Percentiles rank a stretch among this genome's conserved stretches.
Conservation (phyloP, 2,113 vertebrate genomes). For the Cephalopholis sonnerati region DNA sequence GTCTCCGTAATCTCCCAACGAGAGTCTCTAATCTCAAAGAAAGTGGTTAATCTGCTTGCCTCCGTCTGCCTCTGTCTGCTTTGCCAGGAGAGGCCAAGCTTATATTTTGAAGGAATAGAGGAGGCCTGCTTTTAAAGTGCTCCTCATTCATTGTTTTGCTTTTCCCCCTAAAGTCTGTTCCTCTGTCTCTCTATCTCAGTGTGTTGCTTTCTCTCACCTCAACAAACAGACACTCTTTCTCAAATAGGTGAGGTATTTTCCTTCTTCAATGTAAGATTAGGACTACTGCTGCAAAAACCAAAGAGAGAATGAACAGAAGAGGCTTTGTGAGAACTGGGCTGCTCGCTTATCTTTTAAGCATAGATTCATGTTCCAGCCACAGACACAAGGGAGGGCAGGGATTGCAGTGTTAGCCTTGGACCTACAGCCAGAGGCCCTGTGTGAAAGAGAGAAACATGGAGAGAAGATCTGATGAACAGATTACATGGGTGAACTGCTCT, state of each 20-base stretch:
- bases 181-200: slow-evolving; percentile 5
- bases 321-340: slow-evolving; percentile 53
- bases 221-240: slow-evolving; percentile 39
- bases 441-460: slow-evolving; percentile 28
- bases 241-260: slow-evolving; percentile 40
- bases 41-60: slow-evolving; percentile 74
- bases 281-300: slow-evolving; percentile 46
- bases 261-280: slow-evolving; percentile 45
- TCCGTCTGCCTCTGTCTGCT: slow-evolving; percentile 58
- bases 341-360: slow-evolving; percentile 63
- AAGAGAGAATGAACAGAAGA: slow-evolving; percentile 50
- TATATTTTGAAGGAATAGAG: slow-evolving; percentile 21
- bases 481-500: slow-evolving; percentile 3
- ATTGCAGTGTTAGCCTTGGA: slow-evolving; percentile 33
- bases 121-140: slow-evolving; percentile 42
- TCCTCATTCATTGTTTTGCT: slow-evolving; percentile 9
- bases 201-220: slow-evolving; percentile 28
- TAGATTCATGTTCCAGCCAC: slow-evolving; percentile 50
- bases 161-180: neutral
- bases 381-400: slow-evolving; percentile 44
- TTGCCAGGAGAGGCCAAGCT: slow-evolving; percentile 47
- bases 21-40: slow-evolving; percentile 74
- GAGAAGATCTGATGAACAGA: slow-evolving; percentile 29
- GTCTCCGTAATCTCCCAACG: slow-evolving; percentile 70
- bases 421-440: slow-evolving; percentile 39